Evolutionary conservation across 1,140 invertebrate species (phyloP), one percentile per base, ranked within the genome.

Genomic region (Drosophila punjabiensis): DNA sequence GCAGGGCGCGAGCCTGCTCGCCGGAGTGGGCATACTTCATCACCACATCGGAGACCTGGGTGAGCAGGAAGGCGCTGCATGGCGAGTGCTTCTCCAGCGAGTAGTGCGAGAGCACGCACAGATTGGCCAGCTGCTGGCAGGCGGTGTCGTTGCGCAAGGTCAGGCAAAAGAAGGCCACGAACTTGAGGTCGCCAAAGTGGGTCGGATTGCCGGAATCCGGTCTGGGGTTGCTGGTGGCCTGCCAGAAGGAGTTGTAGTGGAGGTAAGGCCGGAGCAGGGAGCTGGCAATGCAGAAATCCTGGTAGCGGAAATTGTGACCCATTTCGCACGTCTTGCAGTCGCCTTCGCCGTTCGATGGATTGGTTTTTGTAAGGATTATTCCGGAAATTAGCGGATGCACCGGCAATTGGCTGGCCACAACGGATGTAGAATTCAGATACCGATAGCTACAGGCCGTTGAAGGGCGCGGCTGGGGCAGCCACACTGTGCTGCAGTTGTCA

Each of bases 101-200:
- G 33, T 83, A 95, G 43, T 96, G 92, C 3, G 95, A 95, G 30
- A 96, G 81, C 0, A 94, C 94, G 84, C 96, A 97, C 85, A 96
- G 94, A 93, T 97, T 97, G 4, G 95, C 95, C 39, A 97, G 90
- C 59, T 95, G 92, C 91, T 96, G 95, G 81, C 96, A 97, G 8
- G 96, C 89, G 13, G 74, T 92, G 18, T 68, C 65, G 55, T 91
- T 92, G 7, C 79, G 59, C 9, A 93, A 32, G 4, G 81, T 79
- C 63, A 93, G 48, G 32, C 93, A 93, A 52, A 93, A 92, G 62
- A 93, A 93, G 11, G 86, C 91, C 39, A 92, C 82, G 39, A 92
- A 93, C 74, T 93, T 93, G 3, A 93, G 77, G n/a, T 93, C 81
- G 0, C 83, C 81, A 59, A 84, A 93, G 58, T 91, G 87, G n/a